Conservation (phyloP, 2,113 vertebrate species). For the Cyprinodon brontotheroides region DNA sequence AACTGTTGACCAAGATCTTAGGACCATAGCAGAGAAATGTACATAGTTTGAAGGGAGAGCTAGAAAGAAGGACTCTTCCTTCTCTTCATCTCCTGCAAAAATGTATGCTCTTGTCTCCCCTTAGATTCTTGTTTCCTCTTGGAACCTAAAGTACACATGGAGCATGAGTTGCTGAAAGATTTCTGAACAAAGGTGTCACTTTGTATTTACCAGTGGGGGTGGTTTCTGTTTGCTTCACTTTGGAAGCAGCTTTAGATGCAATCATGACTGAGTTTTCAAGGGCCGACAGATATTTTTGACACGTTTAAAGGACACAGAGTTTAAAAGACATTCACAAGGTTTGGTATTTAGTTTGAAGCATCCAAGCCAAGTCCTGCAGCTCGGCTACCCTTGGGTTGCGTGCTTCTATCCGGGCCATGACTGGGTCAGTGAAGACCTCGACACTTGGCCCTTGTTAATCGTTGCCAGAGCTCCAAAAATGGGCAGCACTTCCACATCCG, state of each 20-base stretch:
- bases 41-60: constrained; percentile 26
- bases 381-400: constrained; percentile 47
- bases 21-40: constrained; percentile 58
- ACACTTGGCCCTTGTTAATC: constrained; percentile 62
- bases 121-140: constrained; percentile 19
- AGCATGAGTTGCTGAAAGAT: constrained; percentile 35
- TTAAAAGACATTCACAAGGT: constrained; percentile 25
- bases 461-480: constrained; percentile 77
- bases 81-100: not conserved
- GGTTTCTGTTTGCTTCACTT: constrained; percentile 47
- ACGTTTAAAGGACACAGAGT: constrained; percentile 26
- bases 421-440: constrained; percentile 57
- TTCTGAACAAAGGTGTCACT: constrained; percentile 52
- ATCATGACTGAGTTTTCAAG: constrained; percentile 45
- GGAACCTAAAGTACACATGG: constrained; percentile 34
- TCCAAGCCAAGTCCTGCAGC: constrained; percentile 60
- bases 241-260: constrained; percentile 34
- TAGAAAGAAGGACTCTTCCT: not conserved
- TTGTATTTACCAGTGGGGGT: constrained; percentile 39
- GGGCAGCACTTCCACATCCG: constrained; percentile 79
- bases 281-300: constrained; percentile 50
- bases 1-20: constrained; percentile 65
- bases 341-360: constrained; percentile 65
- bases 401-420: constrained; percentile 60
- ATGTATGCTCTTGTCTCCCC: constrained; percentile 12